Base-by-base conservation (phyloP, 2,888 invertebrate species). In the Erynnis tages region DNA sequence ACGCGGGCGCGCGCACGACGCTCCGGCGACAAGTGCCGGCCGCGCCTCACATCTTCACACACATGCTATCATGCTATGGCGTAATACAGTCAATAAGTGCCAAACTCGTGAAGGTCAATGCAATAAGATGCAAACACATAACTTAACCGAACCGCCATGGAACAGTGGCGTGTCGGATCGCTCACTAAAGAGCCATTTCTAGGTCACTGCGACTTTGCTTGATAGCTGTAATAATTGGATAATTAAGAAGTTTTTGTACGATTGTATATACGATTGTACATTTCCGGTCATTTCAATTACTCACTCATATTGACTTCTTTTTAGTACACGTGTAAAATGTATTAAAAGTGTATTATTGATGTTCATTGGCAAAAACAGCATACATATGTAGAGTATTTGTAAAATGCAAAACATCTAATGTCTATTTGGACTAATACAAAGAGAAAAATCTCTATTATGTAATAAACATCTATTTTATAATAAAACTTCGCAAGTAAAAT, bases 101-200 rank as follows among this genome's bases (percentile, higher is more conserved):
- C 81, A 83, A 87, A 88, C 81, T 73, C 71, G 60, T 73, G 83
- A 87, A 89, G 89, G 87, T 87, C 87, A 86, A 82, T 83, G 73
- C 73, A 71, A 74, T 55, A 56, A 60, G 64, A 59, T 77, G 76
- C 76, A 78, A 76, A 79, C 70, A 72, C 70, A 63, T 79, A 71
- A 76, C 79, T 80, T 80, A 76, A 82, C 81, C 78, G 77, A 76
- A 82, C 73, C 60, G 63, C 68, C 64, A 66, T 64, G 66, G 74
- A 76, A 77, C 76, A 70, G 67, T 63, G 65, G 66, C 66, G 65
- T 68, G 75, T 68, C 67, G 73, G 71, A 77, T 82, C 45, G 10
- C 11, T 30, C 13, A 67, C 66, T 76, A 52, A 43, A 37, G 43
- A 44, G 19, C 35, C 78, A 81, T 82, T 82, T 81, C 67, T 85